These are phyloP conservation scores for Lasioglossum malachurum DNA, from an alignment of 2,888 invertebrate genomes.

Conservation along the genomic window DNA sequence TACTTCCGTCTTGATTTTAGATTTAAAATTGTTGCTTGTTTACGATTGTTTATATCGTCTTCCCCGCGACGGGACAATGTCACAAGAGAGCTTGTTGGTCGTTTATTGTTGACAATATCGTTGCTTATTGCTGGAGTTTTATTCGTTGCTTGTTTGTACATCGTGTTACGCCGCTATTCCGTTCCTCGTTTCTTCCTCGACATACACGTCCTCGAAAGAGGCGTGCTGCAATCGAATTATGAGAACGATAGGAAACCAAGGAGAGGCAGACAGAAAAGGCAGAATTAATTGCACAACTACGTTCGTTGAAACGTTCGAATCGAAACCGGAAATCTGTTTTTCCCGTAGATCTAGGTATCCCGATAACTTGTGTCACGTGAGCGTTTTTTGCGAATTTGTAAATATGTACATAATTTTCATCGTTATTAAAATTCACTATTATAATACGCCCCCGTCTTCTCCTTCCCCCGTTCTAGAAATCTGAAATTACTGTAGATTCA, in stretches of 20 bases:
- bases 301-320: slow-evolving; percentile 16
- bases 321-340: slow-evolving; percentile 49
- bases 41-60: slow-evolving; percentile 25
- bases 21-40: background rate
- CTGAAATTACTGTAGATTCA: background rate
- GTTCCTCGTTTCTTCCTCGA: slow-evolving; percentile 9
- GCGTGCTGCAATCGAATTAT: background rate
- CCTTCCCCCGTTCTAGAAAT: background rate
- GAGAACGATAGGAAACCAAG: slow-evolving; percentile 4
- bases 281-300: background rate
- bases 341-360: slow-evolving; percentile 44
- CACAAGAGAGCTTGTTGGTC: slow-evolving; percentile 23
- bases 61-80: slow-evolving; percentile 30
- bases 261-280: background rate
- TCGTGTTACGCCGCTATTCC: background rate
- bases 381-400: slow-evolving; percentile 73
- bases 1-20: background rate
- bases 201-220: background rate
- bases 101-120: slow-evolving; percentile 35
- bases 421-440: slow-evolving; percentile 80
- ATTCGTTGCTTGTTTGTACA: slow-evolving; percentile 30
- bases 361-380: slow-evolving; percentile 59
- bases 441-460: slow-evolving; percentile 45
- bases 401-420: slow-evolving; percentile 80
- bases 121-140: slow-evolving; percentile 44